phyloP scores from a whole-genome alignment of 1,140 invertebrate genomes.

The Dinothrombium tinctorium region DNA sequence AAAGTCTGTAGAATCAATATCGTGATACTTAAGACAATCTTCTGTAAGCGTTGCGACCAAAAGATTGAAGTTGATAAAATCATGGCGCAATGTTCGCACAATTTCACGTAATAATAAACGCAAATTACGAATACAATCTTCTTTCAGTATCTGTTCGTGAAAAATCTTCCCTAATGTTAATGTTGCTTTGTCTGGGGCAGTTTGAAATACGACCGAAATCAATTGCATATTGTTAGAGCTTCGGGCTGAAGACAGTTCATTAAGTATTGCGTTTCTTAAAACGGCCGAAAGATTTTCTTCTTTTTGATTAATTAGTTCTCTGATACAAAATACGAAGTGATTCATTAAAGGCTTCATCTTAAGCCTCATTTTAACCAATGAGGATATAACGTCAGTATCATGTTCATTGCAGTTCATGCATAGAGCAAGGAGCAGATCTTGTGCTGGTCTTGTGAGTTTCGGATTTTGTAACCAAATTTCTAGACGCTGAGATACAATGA shows the following conservation, averaged over 20 bases:
- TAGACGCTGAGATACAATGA: conserved; percentile 49
- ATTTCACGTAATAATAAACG: conserved; percentile 62
- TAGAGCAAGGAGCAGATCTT: conserved; percentile 74
- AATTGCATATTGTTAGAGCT: conserved; percentile 86
- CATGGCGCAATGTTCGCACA: conserved; percentile 51
- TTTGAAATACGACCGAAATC: conserved; percentile 59
- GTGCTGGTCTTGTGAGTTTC: conserved; percentile 65
- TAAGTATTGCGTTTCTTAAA: conserved; percentile 75
- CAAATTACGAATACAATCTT: conserved; percentile 66
- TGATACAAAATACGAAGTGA: conserved; percentile 61
- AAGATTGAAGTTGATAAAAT: conserved; percentile 38
- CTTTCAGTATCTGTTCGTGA: conserved; percentile 57
- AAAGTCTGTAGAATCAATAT: conserved; percentile 20
- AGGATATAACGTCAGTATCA: conserved; percentile 71
- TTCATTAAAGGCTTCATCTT: conserved; percentile 80
- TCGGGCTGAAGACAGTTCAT: conserved; percentile 62
- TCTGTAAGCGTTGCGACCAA: conserved; percentile 43
- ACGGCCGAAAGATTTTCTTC: conserved; percentile 61
- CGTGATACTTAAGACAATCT: conserved; percentile 25
- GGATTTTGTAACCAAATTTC: conserved; percentile 90
- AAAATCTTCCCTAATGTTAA: conserved; percentile 28
- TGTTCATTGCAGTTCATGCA: conserved; percentile 63
- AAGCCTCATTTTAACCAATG: conserved; percentile 63
- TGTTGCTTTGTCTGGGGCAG: conserved; percentile 23
- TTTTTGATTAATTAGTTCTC: conserved; percentile 46